phyloP scores from a whole-genome alignment of 2,113 vertebrate genomes.

The Psephotus haematonotus region DNA sequence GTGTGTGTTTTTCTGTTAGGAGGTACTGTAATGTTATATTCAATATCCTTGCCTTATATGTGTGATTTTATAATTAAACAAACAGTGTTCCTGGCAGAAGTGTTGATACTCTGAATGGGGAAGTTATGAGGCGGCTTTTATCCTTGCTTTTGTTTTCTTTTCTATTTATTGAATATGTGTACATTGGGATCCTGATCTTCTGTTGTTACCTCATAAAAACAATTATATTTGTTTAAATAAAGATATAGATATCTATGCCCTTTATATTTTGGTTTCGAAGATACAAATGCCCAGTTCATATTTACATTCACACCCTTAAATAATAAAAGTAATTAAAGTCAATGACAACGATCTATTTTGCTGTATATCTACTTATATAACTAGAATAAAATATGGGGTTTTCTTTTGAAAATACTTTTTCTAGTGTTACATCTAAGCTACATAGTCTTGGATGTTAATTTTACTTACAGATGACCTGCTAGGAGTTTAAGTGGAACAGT shows the following conservation, averaged over 20 bases:
- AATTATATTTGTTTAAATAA: neutral
- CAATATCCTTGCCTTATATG: neutral
- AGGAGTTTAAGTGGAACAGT: neutral
- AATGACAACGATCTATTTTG: neutral
- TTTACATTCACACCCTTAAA: neutral
- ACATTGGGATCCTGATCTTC: neutral
- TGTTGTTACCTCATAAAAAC: neutral
- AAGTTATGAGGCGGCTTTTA: neutral
- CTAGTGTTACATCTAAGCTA: neutral
- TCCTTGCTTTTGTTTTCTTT: neutral
- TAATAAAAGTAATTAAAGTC: neutral
- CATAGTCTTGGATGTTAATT: neutral
- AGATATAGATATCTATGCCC: neutral
- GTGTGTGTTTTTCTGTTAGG: neutral
- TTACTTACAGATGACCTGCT: neutral
- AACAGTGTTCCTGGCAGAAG: neutral
- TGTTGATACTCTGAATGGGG: neutral
- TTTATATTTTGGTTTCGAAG: neutral
- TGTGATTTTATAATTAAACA: neutral
- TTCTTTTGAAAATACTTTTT: neutral
- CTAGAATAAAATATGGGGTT: neutral
- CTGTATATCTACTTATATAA: neutral
- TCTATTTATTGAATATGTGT: neutral
- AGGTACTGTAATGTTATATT: neutral
- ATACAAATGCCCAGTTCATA: neutral